These are phyloP conservation scores for Lissonota sp. DNA, from an alignment of 2,888 invertebrate genomes.

Conservation along the genomic window DNA sequence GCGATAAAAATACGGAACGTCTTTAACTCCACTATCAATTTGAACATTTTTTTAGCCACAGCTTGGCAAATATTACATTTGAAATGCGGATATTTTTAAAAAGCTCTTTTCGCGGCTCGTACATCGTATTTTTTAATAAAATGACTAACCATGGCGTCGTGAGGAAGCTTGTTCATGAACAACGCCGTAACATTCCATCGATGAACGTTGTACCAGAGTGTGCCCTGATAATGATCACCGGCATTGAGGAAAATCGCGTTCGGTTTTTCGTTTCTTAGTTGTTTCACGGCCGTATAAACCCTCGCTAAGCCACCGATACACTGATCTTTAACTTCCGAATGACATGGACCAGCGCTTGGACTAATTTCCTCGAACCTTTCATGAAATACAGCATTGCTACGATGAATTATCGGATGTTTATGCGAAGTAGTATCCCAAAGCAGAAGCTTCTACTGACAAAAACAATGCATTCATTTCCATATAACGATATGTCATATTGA, in stretches of 20 bases:
- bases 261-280: conserved; percentile 84
- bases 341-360: conserved; percentile 85
- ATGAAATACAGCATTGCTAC: neutral
- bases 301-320: conserved; percentile 91
- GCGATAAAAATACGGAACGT: too few species aligned
- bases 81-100: neutral
- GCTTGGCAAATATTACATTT: neutral
- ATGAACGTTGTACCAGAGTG: conserved; percentile 92
- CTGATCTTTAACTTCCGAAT: conserved; percentile 81
- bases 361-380: conserved; percentile 87
- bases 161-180: conserved; percentile 90
- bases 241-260: conserved; percentile 91
- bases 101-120: neutral
- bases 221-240: conserved; percentile 94
- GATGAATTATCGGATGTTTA: neutral
- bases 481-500: too few species aligned
- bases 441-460: too few species aligned
- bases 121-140: too few species aligned
- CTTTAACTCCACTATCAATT: too few species aligned
- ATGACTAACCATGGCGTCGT: conserved; percentile 90
- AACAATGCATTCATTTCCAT: too few species aligned
- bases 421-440: too few species aligned
- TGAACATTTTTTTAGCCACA: too few species aligned
- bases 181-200: conserved; percentile 90
- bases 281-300: conserved; percentile 84